These are phyloP conservation scores for Sturmia bella DNA, from an alignment of 2,888 invertebrate genomes.

Conservation along the genomic window DNA sequence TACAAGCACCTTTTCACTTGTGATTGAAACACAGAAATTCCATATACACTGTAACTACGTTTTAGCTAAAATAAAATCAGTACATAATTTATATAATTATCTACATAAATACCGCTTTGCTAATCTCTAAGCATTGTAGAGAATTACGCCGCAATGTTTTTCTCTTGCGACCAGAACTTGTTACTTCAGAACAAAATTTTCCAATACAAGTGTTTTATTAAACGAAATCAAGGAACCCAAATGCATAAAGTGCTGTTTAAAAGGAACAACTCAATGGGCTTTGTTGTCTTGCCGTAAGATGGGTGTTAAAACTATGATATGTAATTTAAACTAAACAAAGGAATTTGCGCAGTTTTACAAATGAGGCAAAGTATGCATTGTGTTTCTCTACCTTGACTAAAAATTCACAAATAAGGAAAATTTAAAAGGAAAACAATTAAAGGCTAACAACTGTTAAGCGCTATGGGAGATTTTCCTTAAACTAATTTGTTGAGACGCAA, in stretches of 20 bases:
- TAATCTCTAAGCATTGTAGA: slow-evolving; percentile 37
- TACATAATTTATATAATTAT: too few species aligned
- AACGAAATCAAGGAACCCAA: not conserved
- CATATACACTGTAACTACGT: slow-evolving; percentile 62
- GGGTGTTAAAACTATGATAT: slow-evolving; percentile 62
- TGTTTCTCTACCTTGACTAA: not conserved
- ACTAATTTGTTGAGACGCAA: not conserved
- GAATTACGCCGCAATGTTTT: slow-evolving; percentile 54
- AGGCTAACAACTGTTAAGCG: not conserved
- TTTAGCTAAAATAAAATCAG: slow-evolving; percentile 31
- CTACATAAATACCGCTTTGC: too few species aligned
- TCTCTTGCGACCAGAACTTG: slow-evolving; percentile 29
- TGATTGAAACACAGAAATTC: too few species aligned
- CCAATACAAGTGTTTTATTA: not conserved
- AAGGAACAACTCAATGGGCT: not conserved
- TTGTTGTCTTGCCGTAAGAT: not conserved
- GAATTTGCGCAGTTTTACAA: slow-evolving; percentile 49
- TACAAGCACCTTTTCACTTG: too few species aligned
- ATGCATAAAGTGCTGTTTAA: not conserved
- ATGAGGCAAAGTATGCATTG: not conserved
- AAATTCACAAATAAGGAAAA: slow-evolving; percentile 25
- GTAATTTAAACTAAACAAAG: slow-evolving; percentile 50
- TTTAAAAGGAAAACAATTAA: slow-evolving; percentile 1
- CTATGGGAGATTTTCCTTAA: slow-evolving; percentile 28
- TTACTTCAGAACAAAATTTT: slow-evolving; percentile 4